Percentiles rank a stretch among this genome's conserved stretches.
phyloP scores from a whole-genome alignment of 2,113 vertebrate genomes.

The Xerus inauris region DNA sequence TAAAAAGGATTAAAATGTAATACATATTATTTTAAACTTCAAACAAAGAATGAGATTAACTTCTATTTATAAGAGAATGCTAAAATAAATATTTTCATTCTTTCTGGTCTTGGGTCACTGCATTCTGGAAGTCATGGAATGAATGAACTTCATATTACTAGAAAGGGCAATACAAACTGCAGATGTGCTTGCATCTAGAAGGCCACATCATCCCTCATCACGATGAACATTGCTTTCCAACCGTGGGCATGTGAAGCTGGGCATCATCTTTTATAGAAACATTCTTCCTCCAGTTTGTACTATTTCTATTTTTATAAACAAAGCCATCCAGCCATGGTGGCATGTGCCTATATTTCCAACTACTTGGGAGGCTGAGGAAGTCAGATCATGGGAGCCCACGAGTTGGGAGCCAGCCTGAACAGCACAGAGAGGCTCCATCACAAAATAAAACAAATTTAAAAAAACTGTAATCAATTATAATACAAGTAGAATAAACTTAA shows the following conservation, averaged over 20 bases:
- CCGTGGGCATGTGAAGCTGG: fast-evolving
- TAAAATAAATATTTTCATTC: conserved; percentile 57
- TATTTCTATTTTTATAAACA: background rate
- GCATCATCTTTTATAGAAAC: background rate
- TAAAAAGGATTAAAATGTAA: conserved; percentile 49
- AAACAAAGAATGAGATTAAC: conserved; percentile 35
- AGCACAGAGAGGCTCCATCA: background rate
- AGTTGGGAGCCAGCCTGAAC: background rate
- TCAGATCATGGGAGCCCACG: background rate
- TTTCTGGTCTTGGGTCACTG: conserved; percentile 64
- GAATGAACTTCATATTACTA: conserved; percentile 29
- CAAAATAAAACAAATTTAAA: background rate
- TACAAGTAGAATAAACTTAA: background rate
- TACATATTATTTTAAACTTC: conserved; percentile 66
- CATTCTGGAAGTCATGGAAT: background rate
- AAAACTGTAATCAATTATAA: background rate
- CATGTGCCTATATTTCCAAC: background rate
- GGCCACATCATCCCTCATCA: background rate
- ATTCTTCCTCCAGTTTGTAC: background rate
- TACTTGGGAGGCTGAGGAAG: background rate
- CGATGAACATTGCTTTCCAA: background rate
- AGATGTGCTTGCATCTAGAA: background rate
- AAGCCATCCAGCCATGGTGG: background rate
- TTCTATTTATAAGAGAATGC: conserved; percentile 60
- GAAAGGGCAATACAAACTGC: background rate